phyloP scores from a whole-genome alignment of 2,888 invertebrate genomes.

The Latheticus oryzae region DNA sequence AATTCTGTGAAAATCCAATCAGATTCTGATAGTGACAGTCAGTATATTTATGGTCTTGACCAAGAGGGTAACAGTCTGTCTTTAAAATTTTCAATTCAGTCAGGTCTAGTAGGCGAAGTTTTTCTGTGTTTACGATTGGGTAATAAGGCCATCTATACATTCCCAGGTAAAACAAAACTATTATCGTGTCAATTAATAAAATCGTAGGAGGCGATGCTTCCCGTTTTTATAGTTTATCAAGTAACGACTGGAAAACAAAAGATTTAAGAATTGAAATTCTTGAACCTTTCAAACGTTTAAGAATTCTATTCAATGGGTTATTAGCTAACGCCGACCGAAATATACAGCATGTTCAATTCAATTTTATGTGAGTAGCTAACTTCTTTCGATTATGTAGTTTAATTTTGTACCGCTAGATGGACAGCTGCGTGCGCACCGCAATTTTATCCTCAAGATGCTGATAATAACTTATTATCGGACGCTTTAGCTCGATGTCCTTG shows the following conservation, averaged over 20 bases:
- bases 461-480: constrained; percentile 68
- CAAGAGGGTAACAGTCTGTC: constrained; percentile 70
- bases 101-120: constrained; percentile 69
- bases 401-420: constrained; percentile 67
- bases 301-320: constrained; percentile 78
- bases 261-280: constrained; percentile 73
- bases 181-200: too few relatives aligned
- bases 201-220: too few relatives aligned
- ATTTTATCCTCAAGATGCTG: constrained; percentile 70
- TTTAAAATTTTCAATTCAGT: constrained; percentile 68
- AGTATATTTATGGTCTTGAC: constrained; percentile 69
- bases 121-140: constrained; percentile 67
- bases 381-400: not conserved
- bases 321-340: constrained; percentile 61
- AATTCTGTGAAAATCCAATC: constrained; percentile 50
- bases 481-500: constrained; percentile 71
- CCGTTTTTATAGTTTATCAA: constrained; percentile 62
- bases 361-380: constrained; percentile 69
- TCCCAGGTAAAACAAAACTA: constrained; percentile 67
- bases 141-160: constrained; percentile 65
- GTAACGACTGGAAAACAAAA: constrained; percentile 70
- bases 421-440: constrained; percentile 66
- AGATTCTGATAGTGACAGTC: constrained; percentile 62
- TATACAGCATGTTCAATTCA: constrained; percentile 68
- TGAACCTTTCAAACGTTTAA: constrained; percentile 72